phyloP scores from a whole-genome alignment of 2,113 vertebrate genomes.

The Promerops cafer region DNA sequence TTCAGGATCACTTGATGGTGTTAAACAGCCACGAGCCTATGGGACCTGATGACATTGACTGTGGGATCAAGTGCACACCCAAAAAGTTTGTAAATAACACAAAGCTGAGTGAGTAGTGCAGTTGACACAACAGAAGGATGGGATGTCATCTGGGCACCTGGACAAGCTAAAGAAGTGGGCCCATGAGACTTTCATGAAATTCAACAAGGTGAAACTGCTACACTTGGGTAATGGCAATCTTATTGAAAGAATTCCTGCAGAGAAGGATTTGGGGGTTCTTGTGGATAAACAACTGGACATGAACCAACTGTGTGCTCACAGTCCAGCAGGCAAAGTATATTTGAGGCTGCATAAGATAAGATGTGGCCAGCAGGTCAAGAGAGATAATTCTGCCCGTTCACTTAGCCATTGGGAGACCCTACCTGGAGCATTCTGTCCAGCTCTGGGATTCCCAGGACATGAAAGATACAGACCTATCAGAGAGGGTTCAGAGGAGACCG shows the following conservation, averaged over 20 bases:
- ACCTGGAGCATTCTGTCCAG: neutral
- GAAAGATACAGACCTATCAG: neutral
- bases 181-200: neutral
- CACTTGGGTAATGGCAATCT: neutral
- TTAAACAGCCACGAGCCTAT: neutral
- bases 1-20: neutral
- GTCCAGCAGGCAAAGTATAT: neutral
- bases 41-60: fast-evolving
- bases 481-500: neutral
- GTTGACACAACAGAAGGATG: neutral
- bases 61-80: too few species aligned
- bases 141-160: too few species aligned
- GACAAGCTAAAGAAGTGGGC: neutral
- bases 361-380: neutral
- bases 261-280: neutral
- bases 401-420: neutral
- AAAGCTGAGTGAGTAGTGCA: neutral
- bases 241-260: neutral
- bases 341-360: neutral
- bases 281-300: neutral
- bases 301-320: neutral
- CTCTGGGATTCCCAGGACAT: neutral
- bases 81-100: neutral
- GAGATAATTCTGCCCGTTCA: neutral
- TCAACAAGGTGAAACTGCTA: neutral